Base-by-base conservation (phyloP, 2,797 vertebrate genomes). In the Rhincodon typus region DNA sequence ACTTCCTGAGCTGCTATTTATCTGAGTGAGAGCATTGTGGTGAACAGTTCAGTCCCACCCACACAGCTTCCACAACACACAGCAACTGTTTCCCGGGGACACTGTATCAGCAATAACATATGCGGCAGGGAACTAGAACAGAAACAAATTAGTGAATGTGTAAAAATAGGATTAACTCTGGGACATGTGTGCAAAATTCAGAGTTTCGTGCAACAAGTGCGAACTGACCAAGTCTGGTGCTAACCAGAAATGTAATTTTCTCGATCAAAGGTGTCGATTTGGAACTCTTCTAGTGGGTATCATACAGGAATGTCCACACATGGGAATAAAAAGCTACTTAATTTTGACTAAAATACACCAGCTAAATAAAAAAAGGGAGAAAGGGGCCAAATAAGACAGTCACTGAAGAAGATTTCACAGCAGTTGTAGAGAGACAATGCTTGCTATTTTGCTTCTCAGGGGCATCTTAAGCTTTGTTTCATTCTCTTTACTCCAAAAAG, bases 11-110 rank as follows among this genome's bases (percentile, higher is more conserved):
- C 62, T 42, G 66, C 90, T 93, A 93, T 93, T 93, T 93, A 93
- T 93, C n/a, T 93, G 62, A 93, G 62, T 93, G n/a, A 69, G 23
- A 69, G 10, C 90, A 93, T 23, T 93, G 90, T 93, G 62, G 66
- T 67, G n/a, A 93, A 25, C 90, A 69, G 90, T 23, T n/a, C 62
- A 69, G 66, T 69, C 66, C 90, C 90, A 42, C 90, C 90, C 66
- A 93, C 90, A 69, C 90, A 93, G 17, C 34, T 38, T 25, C n/a
- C n/a, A 82, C 90, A 77, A 93, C 90, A 84, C 82, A 25, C 90
- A 90, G 30, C 87, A 90, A 62, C 53, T 38, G 90, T 69, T 69
- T 27, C 66, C 38, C 69, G 66, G 90, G n/a, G 23, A 93, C n/a
- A 12, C n/a, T 8, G 13, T 69, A 67, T 50, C 82, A 84, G 17